phyloP scores from a whole-genome alignment of 2,888 invertebrate species.

The Ceraclea dissimilis region DNA sequence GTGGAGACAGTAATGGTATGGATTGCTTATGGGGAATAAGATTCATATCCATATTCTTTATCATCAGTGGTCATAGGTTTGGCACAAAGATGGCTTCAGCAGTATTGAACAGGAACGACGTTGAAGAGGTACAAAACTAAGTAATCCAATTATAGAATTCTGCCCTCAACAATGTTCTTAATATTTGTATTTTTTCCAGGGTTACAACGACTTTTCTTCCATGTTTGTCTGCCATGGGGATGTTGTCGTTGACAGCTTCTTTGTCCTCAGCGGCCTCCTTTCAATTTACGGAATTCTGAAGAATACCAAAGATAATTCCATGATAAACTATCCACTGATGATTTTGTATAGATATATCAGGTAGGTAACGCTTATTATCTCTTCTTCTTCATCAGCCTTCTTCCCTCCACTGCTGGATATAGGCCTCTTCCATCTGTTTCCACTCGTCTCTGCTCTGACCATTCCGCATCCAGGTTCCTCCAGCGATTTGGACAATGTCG shows the following conservation, averaged over 20 bases:
- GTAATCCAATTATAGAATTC: too few relatives aligned
- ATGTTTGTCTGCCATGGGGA: constrained; percentile 52
- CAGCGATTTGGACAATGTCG: too few relatives aligned
- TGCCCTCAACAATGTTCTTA: too few relatives aligned
- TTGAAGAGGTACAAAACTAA: constrained; percentile 53
- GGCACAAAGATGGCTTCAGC: constrained; percentile 49
- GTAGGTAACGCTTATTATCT: constrained; percentile 36
- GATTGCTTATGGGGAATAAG: constrained; percentile 52
- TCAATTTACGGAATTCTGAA: constrained; percentile 42
- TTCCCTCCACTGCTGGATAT: too few relatives aligned
- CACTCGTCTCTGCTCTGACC: too few relatives aligned
- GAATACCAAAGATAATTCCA: constrained; percentile 35
- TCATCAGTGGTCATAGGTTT: constrained; percentile 50
- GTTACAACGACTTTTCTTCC: neutral
- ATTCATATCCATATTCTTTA: constrained; percentile 48
- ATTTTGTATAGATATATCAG: constrained; percentile 55
- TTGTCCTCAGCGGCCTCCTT: constrained; percentile 53
- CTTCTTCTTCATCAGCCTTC: too few relatives aligned
- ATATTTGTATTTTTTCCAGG: too few relatives aligned
- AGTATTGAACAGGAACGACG: constrained; percentile 46
- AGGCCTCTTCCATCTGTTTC: too few relatives aligned
- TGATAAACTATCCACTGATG: constrained; percentile 29
- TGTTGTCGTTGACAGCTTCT: constrained; percentile 58
- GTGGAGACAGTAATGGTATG: constrained; percentile 35
- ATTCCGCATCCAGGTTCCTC: too few relatives aligned